Conservation (phyloP, 2,797 vertebrate species). For the Neosilurus mollespiculum region DNA sequence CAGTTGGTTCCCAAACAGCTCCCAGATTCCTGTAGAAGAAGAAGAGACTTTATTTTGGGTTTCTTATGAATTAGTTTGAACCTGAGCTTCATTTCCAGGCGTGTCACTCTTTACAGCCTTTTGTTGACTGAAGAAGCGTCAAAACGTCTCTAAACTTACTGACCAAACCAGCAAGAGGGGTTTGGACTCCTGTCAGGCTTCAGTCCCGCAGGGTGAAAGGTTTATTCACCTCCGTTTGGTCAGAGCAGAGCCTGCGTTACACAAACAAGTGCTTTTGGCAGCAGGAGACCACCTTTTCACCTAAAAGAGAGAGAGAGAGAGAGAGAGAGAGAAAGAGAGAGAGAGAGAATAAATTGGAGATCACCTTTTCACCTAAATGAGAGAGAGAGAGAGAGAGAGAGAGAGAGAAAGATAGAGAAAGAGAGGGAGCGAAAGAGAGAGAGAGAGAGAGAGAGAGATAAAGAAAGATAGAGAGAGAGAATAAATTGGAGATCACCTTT, state of each 20-base stretch:
- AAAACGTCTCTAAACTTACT: constrained; percentile 30
- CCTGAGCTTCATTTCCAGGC: constrained; percentile 1
- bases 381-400: too few species aligned
- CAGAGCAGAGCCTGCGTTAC: constrained; percentile 14
- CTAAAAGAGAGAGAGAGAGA: not conserved
- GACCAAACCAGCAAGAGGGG: constrained; percentile 61
- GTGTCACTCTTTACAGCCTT: constrained; percentile 19
- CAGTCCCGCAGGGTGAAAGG: constrained; percentile 46
- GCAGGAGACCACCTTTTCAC: constrained; percentile 7
- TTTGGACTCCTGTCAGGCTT: constrained; percentile 47
- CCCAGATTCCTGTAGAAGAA: not conserved
- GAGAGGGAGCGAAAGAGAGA: too few species aligned
- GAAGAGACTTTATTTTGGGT: not conserved
- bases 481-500: not conserved
- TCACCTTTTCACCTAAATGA: constrained; percentile 7
- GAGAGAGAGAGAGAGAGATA: too few species aligned
- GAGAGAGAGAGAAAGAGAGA: not conserved
- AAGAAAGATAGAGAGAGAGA: not conserved
- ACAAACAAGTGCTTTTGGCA: constrained; percentile 32
- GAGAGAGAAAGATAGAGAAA: too few species aligned
- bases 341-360: not conserved
- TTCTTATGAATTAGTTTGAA: constrained; percentile 4
- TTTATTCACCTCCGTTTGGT: constrained; percentile 58
- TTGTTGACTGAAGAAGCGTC: constrained; percentile 26
- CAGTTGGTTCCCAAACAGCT: too few species aligned